phyloP scores from a whole-genome alignment of 2,113 vertebrate species.

The Phylloscopus whistleri region DNA sequence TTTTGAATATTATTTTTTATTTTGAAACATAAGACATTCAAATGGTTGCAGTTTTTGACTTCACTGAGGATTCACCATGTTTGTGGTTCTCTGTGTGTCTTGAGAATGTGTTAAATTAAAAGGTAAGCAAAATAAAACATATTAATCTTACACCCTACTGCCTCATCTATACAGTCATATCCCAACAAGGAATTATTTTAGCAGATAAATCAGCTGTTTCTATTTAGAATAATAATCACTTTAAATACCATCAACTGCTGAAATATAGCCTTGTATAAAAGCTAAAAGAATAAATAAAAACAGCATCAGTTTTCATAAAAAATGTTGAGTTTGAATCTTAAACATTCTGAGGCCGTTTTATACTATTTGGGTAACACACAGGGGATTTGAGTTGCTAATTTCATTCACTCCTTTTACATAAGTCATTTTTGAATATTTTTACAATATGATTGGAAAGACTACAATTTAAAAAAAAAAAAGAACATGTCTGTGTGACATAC shows the following conservation, averaged over 20 bases:
- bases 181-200: background rate
- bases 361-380: background rate
- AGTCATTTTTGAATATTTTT: background rate
- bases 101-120: background rate
- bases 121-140: background rate
- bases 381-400: background rate
- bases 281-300: background rate
- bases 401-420: background rate
- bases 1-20: background rate
- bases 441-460: background rate
- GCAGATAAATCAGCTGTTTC: background rate
- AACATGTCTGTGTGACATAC: fast-evolving
- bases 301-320: background rate
- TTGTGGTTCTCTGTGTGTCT: background rate
- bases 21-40: background rate
- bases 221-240: background rate
- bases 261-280: background rate
- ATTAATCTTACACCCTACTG: background rate
- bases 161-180: background rate
- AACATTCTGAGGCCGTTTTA: background rate
- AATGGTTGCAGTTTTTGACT: background rate
- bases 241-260: background rate
- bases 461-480: background rate
- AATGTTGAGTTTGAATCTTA: background rate
- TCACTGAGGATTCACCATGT: background rate